Evolutionary conservation across 2,888 invertebrate genomes (phyloP).

Genomic region (Lagria hirta): DNA sequence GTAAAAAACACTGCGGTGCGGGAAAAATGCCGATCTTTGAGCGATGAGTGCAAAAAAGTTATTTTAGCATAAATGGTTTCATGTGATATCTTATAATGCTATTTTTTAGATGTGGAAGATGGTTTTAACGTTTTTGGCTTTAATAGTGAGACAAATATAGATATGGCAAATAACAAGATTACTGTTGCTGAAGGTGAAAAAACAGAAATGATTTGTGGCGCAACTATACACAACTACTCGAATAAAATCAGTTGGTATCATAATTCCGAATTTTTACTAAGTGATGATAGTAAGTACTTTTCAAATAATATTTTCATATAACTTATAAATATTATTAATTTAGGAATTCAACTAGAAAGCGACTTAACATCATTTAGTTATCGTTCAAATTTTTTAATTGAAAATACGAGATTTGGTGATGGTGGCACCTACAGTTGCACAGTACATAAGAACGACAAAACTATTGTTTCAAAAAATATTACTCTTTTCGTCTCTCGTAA

Average conservation of each 20-base stretch:
- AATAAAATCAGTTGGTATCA: conserved; percentile 57
- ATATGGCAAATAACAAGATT: conserved; percentile 30
- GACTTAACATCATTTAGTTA: too few relatives aligned
- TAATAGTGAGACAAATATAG: conserved; percentile 48
- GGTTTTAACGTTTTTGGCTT: conserved; percentile 55
- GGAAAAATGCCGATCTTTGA: too few relatives aligned
- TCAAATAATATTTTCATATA: too few relatives aligned
- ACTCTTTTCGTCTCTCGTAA: conserved; percentile 30
- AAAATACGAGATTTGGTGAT: conserved; percentile 27
- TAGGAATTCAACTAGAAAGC: too few relatives aligned
- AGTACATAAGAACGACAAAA: conserved; percentile 15
- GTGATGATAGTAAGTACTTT: conserved; percentile 12
- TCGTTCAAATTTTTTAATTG: too few relatives aligned
- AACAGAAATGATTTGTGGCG: conserved; percentile 61
- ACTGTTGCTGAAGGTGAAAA: conserved; percentile 59
- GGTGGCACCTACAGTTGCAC: conserved; percentile 37
- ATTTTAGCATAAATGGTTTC: too few relatives aligned
- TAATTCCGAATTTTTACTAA: conserved; percentile 16
- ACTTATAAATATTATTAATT: too few relatives aligned
- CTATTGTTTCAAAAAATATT: conserved; percentile 17
- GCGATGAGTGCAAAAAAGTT: too few relatives aligned
- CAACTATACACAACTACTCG: conserved; percentile 58
- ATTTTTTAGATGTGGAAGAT: conserved; percentile 54
- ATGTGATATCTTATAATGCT: too few relatives aligned
- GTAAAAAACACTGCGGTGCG: too few relatives aligned